Evolutionary conservation across 1,140 invertebrate species (phyloP), one percentile per base, ranked within the genome.

Genomic region (Pogonognathellus flavescens): DNA sequence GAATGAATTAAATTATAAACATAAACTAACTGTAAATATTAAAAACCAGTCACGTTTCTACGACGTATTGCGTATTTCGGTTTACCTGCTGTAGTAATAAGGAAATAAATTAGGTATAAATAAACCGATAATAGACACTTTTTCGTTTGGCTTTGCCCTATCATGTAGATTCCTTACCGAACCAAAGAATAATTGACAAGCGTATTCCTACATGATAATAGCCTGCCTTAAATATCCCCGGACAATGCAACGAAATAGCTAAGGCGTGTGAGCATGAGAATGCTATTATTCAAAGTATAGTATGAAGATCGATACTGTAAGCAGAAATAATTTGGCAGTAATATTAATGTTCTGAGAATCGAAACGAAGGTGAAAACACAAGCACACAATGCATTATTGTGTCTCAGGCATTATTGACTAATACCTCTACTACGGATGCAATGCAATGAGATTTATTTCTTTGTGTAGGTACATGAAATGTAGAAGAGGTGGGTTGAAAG

Each of bases 301-400:
- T 80, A 52, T 16, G n/a, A 13, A 80, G 18, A 25, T 60, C 22
- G 59, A 60, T 60, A 60, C 22, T 60, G 31, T 41, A 41, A 41
- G 31, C 62, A 66, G 62, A 25, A 66, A 66, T 25, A 80, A 82
- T 82, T 59, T 83, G 49, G 53, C 57, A 50, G 20, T 16, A n/a
- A 59, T 62, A 22, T 59, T 52, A 6, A 0, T 25, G 4, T 83
- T 83, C 82, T 57, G 31, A 83, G 81, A 83, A 83, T 25, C 22
- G 53, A 83, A 83, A 66, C 18, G 82, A 83, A 83, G 82, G 82
- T 59, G 82, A 83, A 83, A 83, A 66, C 82, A 83, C 49, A 25
- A 25, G 80, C 18, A 57, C 20, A 81, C 80, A 81, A 81, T 81
- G 50, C 22, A 20, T 59, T 59, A 81, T 81, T 81, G 80, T 81